Evolutionary conservation across 2,888 invertebrate species (phyloP), one percentile per base, ranked within the genome.

Genomic region (Zelleria hepariella): DNA sequence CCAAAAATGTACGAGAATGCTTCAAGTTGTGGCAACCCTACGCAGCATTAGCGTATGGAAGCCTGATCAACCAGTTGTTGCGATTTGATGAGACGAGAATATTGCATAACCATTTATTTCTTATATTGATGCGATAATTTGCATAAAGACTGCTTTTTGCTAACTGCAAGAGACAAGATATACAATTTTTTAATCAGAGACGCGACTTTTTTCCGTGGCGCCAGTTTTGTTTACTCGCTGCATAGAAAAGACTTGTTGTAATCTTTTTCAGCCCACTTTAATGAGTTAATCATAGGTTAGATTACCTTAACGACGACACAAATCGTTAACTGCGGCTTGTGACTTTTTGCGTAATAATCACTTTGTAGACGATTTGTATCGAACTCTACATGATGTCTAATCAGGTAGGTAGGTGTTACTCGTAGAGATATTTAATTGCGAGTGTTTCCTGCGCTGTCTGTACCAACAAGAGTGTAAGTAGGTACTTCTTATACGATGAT

Each of bases 1-100:
- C n/a, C n/a, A n/a, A n/a, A n/a, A n/a, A n/a, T n/a, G n/a, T n/a
- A n/a, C n/a, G n/a, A n/a, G n/a, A n/a, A n/a, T n/a, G n/a, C n/a
- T n/a, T n/a, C 23, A 53, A 15, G 32, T 55, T 32, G 27, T 10
- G 21, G 15, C 55, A 27, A 55, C 32, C 55, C 55, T 27, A 55
- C 18, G 15, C n/a, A 7, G 47, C 48, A 47, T 7, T 47, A 8
- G 21, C 51, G 15, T 24, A 49, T 32, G 48, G 48, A 15, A 49
- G 75, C 79, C 66, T 70, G 80, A 67, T 64, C 63, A 73, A 78
- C 86, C 67, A 72, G 86, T 85, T 75, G 82, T 75, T 69, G 79
- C 83, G 86, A 87, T 87, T 87, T 86, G 79, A 83, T 82, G 71
- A 65, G 73, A 73, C 75, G 71, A 77, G 70, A 73, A 69, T 75